phyloP scores from a whole-genome alignment of 2,797 vertebrate genomes.

The Urophycis tenuis region DNA sequence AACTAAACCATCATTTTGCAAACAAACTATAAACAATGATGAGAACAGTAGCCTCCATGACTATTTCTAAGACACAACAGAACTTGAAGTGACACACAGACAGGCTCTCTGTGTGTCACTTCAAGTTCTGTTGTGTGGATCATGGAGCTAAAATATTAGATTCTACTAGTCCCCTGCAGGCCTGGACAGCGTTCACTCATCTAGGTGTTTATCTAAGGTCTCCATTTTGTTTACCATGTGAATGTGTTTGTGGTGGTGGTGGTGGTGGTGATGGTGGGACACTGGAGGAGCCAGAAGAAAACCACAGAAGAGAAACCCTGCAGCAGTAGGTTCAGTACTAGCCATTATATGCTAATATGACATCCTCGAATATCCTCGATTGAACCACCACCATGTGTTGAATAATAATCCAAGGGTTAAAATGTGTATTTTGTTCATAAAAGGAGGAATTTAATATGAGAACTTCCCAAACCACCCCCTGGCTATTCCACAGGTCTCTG shows the following conservation, averaged over 20 bases:
- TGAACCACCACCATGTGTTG: neutral
- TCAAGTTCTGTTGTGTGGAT: neutral
- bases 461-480: neutral
- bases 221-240: neutral
- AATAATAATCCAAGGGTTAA: neutral
- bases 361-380: neutral
- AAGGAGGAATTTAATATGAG: neutral
- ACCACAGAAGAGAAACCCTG: neutral
- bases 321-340: neutral
- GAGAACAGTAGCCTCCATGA: neutral
- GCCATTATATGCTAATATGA: neutral
- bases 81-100: too few relatives aligned
- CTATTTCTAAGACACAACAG: neutral
- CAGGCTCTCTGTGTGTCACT: neutral
- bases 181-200: neutral
- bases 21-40: constrained; percentile 46
- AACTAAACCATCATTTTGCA: constrained; percentile 37
- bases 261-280: neutral
- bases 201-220: neutral
- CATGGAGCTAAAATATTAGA: neutral
- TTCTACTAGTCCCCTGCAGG: neutral
- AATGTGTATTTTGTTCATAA: neutral
- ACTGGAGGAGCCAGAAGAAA: neutral
- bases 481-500: neutral
- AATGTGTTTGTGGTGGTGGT: neutral